These are phyloP conservation scores for Elaphurus davidianus DNA, from an alignment of 2,113 vertebrate genomes.

Conservation along the genomic window DNA sequence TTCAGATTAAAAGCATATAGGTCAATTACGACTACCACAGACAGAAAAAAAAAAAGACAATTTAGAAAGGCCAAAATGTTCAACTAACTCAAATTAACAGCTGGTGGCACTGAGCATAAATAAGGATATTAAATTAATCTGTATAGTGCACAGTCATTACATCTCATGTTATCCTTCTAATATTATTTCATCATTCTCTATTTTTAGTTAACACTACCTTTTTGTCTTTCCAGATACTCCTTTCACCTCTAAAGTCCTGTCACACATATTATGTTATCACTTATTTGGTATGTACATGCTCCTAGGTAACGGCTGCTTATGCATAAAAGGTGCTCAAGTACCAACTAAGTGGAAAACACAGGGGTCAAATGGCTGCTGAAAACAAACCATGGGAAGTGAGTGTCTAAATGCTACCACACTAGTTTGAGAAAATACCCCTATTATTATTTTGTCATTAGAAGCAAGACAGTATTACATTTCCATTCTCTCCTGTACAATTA, in stretches of 20 bases:
- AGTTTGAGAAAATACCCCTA: neutral
- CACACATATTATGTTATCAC: neutral
- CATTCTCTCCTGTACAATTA: neutral
- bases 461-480: neutral
- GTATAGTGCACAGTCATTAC: neutral
- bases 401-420: neutral
- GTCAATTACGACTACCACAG: neutral
- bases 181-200: neutral
- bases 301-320: neutral
- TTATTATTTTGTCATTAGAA: neutral
- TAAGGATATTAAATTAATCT: neutral
- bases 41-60: neutral
- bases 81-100: neutral
- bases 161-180: neutral
- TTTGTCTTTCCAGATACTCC: neutral
- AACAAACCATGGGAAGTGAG: neutral
- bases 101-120: neutral
- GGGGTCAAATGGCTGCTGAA: neutral
- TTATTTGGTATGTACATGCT: neutral
- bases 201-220: neutral
- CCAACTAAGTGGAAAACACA: neutral
- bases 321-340: neutral
- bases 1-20: slow-evolving; percentile 18
- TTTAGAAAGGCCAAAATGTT: neutral
- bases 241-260: neutral